phyloP scores from a whole-genome alignment of 1,140 invertebrate species.

The Planococcus citri region DNA sequence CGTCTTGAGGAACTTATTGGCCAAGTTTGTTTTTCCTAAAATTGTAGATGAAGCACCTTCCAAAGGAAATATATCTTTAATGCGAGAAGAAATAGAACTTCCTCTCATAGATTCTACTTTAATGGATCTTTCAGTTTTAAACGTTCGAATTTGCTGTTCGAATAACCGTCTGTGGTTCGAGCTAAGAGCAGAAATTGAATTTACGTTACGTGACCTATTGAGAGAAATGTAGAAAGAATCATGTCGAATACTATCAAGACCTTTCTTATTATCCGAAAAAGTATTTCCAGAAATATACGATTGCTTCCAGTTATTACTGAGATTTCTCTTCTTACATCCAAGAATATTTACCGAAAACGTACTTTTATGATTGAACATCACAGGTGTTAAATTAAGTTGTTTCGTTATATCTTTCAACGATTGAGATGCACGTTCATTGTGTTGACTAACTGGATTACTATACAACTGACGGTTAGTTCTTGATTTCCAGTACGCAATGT shows the following conservation, averaged over 20 bases:
- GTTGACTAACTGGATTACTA: background rate
- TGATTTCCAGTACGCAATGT: background rate
- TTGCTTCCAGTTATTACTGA: background rate
- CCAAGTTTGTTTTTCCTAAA: background rate
- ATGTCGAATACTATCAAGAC: background rate
- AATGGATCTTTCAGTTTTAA: conserved; percentile 23
- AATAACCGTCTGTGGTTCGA: background rate
- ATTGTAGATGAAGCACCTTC: background rate
- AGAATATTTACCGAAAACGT: background rate
- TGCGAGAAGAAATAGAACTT: background rate
- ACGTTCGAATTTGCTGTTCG: conserved; percentile 22
- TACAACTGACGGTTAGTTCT: background rate
- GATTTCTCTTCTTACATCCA: background rate
- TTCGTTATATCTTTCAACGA: background rate
- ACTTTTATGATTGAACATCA: background rate
- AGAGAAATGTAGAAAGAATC: background rate
- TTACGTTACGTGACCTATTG: background rate
- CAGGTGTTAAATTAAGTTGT: background rate
- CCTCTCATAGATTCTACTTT: conserved; percentile 14
- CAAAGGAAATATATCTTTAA: background rate
- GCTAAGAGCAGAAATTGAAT: background rate
- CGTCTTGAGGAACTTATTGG: background rate
- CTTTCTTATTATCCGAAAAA: background rate
- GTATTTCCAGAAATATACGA: background rate
- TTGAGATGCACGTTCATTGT: background rate